phyloP scores from a whole-genome alignment of 2,113 vertebrate genomes.

The Platysteira castanea region DNA sequence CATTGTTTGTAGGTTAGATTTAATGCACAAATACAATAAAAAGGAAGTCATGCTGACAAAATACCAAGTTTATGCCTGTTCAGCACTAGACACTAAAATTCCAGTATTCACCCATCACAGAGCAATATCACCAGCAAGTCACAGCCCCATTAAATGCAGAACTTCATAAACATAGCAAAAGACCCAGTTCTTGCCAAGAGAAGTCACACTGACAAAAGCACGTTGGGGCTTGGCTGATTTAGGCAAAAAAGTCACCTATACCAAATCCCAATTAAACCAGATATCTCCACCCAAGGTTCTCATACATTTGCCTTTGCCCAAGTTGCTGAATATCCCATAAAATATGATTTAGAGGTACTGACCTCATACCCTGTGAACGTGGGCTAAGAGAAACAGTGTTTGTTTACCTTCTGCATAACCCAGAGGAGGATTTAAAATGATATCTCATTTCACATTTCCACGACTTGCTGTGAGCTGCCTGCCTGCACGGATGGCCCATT shows the following conservation, averaged over 20 bases:
- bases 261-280: not conserved
- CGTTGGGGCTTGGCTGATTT: not conserved
- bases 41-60: not conserved
- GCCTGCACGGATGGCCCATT: fast-evolving
- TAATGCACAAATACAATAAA: not conserved
- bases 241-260: not conserved
- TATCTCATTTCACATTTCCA: not conserved
- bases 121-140: not conserved
- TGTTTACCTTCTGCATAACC: not conserved
- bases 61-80: not conserved
- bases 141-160: not conserved
- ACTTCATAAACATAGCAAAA: not conserved
- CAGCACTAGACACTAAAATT: not conserved
- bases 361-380: not conserved
- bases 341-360: not conserved
- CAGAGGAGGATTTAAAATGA: not conserved
- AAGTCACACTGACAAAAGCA: not conserved
- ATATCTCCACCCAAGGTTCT: not conserved
- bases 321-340: not conserved
- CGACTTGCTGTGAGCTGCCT: not conserved
- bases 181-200: not conserved
- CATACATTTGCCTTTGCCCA: not conserved
- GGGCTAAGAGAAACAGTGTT: not conserved
- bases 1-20: not conserved
- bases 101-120: not conserved